Base-by-base conservation (phyloP, 2,797 vertebrate genomes). In the Oreochromis grahami region DNA sequence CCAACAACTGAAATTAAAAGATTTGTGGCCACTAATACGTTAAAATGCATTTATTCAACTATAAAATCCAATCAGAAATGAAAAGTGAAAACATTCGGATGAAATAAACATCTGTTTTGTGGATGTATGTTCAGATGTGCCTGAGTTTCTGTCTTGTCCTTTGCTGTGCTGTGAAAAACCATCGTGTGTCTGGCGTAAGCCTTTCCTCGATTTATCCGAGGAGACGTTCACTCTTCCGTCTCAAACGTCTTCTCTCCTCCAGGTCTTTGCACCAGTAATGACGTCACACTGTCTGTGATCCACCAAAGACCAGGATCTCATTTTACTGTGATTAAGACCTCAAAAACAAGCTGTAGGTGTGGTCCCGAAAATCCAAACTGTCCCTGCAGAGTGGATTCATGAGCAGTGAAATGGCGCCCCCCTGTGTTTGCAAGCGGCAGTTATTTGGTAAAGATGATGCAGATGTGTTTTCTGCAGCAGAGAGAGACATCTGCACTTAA, bases 301-400 rank as follows among this genome's bases (percentile, higher is more conserved):
- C 6, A 7, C 7, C 63, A 14, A 24, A 68, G 19, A 68, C 36
- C 36, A 68, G 36, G n/a, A 68, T 21, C n/a, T 68, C 12, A 41
- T 79, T 55, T 21, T 3, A 32, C 58, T 34, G 19, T 24, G n/a
- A 19, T 77, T 43, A 74, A 45, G 21, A 63, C 24, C 21, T 41
- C 2, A 63, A 76, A 85, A 87, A 77, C n/a, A 50, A 68, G 19
- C n/a, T 80, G 19, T 83, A 85, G 87, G 86, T 84, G 91, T 90
- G 84, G 86, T 84, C 70, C 79, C 4, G n/a, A 68, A 38, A 70
- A 80, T 56, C 13, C 51, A 65, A 78, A 79, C 12, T 14, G 34
- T n/a, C n/a, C n/a, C n/a, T n/a, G n/a, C n/a, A n/a, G n/a, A n/a
- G n/a, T 5, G n/a, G 38, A 63, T 79, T 79, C 34, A 82, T 88